Conservation (phyloP, 1,140 invertebrate species). For the Drosophila kurseongensis region DNA sequence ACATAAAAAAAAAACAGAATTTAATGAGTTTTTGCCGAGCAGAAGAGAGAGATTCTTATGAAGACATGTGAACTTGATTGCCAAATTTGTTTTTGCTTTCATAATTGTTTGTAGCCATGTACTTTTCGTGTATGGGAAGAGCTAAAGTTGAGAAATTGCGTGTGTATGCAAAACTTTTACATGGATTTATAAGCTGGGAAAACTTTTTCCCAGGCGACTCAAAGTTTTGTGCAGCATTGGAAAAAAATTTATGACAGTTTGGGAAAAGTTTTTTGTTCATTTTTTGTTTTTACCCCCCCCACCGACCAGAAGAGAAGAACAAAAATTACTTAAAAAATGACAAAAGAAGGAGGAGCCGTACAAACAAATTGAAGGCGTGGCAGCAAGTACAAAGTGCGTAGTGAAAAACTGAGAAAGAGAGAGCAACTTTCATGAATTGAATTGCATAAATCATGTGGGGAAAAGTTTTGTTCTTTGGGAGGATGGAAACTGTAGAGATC, state of each 20-base stretch:
- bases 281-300: slow-evolving; percentile 16
- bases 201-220: slow-evolving; percentile 51
- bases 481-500: not conserved
- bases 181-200: slow-evolving; percentile 74
- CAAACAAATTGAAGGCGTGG: slow-evolving; percentile 52
- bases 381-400: slow-evolving; percentile 41
- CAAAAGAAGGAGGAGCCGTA: slow-evolving; percentile 29
- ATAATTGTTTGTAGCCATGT: slow-evolving; percentile 53
- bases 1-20: slow-evolving; percentile 3
- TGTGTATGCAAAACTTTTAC: slow-evolving; percentile 76
- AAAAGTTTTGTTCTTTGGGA: slow-evolving; percentile 50
- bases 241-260: slow-evolving; percentile 83
- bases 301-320: slow-evolving; percentile 17
- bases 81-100: slow-evolving; percentile 52
- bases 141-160: slow-evolving; percentile 65
- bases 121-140: slow-evolving; percentile 6
- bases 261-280: slow-evolving; percentile 61
- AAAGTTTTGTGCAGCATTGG: slow-evolving; percentile 66
- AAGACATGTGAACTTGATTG: slow-evolving; percentile 65
- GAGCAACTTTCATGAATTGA: slow-evolving; percentile 79
- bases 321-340: slow-evolving; percentile 50
- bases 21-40: slow-evolving; percentile 18
- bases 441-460: slow-evolving; percentile 82
- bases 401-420: slow-evolving; percentile 34
- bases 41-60: slow-evolving; percentile 11